Evolutionary conservation across 2,797 vertebrate genomes (phyloP), one percentile per base, ranked within the genome.

Genomic region (Hemibagrus guttatus): DNA sequence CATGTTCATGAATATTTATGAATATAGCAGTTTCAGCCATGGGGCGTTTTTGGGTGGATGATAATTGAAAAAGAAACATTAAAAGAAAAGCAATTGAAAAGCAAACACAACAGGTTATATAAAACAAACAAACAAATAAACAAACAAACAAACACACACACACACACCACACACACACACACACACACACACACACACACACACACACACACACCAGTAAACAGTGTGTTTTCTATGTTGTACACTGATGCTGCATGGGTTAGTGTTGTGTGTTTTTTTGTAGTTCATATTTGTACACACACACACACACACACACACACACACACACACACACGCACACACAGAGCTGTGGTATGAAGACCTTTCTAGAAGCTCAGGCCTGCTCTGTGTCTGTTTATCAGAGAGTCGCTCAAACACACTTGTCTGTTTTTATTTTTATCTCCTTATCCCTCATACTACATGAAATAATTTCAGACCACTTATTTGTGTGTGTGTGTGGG

Each of bases 341-440:
- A 76, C 52, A 19, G 6, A 66, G 81, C n/a, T 82, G 81, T 52
- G n/a, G 63, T 54, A 54, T 31, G 21, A 63, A 68, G 81, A 69
- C 13, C 28, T 2, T 26, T 83, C 66, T 69, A 58, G 66, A 83
- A 56, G n/a, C 64, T 46, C 23, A 21, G 3, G 13, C 6, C 21
- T 71, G 75, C 54, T 39, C 13, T 72, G 12, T 72, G n/a, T 82
- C 64, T 63, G 16, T 81, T 35, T 85, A 68, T 81, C 21, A 74
- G 56, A 31, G 56, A 28, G 66, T 72, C 52, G 2, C 74, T 31
- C 74, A 75, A 52, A 26, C 2, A 17, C 46, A 28, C n/a, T 76
- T 23, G 11, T 71, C 17, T 28, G 56, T 6, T 58, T 58, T 21
- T 58, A 1, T 58, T 58, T 16, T 6, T 0, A 6, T 58, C 19